Evolutionary conservation across 2,113 vertebrate species (phyloP).

Genomic region (Phycodurus eques): DNA sequence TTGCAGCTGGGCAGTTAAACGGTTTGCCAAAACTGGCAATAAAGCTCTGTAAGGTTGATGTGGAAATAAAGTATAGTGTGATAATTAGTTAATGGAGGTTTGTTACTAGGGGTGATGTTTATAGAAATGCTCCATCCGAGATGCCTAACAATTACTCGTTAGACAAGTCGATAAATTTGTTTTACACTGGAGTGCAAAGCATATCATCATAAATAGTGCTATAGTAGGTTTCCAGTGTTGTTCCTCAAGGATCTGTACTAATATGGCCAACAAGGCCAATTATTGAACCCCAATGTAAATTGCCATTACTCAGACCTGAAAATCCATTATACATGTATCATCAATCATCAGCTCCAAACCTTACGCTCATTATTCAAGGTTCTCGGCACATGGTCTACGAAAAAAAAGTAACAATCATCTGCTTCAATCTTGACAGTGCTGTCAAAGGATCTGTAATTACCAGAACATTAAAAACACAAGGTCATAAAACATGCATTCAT

Average conservation of each 20-base stretch:
- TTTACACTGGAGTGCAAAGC: neutral
- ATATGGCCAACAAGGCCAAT: no score
- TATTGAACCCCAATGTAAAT: no score
- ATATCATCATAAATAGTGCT: neutral
- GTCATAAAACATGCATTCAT: no score
- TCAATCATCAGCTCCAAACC: no score
- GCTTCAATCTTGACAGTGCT: no score
- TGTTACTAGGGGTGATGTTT: neutral
- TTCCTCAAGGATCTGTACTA: neutral
- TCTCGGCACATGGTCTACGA: no score
- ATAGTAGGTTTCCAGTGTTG: neutral
- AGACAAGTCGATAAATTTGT: neutral
- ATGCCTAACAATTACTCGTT: neutral
- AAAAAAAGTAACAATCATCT: no score
- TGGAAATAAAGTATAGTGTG: neutral
- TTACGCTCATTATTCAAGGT: no score
- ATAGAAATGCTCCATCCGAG: neutral
- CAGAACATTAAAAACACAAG: no score
- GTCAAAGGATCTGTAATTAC: no score
- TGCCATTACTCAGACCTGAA: no score
- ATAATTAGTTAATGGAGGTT: neutral
- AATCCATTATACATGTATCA: no score
- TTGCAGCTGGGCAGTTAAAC: conserved; percentile 7
- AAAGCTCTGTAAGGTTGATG: neutral
- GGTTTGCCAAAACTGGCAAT: neutral